Base-by-base conservation (phyloP, 53 echinoderm and acorn worm species). In the Temnopleurus reevesii region DNA sequence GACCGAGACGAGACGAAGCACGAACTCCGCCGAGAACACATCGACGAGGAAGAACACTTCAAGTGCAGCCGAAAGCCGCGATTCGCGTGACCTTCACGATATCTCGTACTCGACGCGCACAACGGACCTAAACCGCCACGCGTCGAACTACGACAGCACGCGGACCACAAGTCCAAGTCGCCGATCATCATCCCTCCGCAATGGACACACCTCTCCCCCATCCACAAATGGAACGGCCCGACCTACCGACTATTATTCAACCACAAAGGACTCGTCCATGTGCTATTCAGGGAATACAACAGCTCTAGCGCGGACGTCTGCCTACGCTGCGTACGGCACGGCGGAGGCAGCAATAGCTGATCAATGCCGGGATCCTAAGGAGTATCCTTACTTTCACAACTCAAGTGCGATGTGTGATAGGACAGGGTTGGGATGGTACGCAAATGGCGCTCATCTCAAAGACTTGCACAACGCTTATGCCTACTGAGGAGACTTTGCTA, bases 361-460 rank as follows among this genome's bases (percentile, higher is more conserved):
- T 49, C 87, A 90, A 31, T 90, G 92, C 31, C 92, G 94, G 0
- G 86, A 90, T 59, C 83, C 92, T 18, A 94, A 94, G 77, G 94
- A 94, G 55, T 92, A 94, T 59, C 57, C 92, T 18, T 95, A 90
- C 60, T 81, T 93, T 90, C 93, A 95, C 92, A 90, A 91, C 55
- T 91, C 93, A 30, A 91, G 91, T 87, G 90, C 95, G 55, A 95
- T 95, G 86, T 93, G 93, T 84, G 93, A 95, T 91, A 59, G 93
- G 77, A 92, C 94, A 55, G 91, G 90, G n/a, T 81, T 95, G 86
- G 93, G 95, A 1, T 95, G 95, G 95, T 95, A 95, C 43, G 93
- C 93, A 51, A 93, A 90, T 24, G 91, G 91, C 76, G 58, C 90
- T 0, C 93, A 93, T 29, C 85, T 81, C 10, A 93, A 95, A 25